Conservation (phyloP, 2,797 vertebrate species). For the Fistularia tabacaria region DNA sequence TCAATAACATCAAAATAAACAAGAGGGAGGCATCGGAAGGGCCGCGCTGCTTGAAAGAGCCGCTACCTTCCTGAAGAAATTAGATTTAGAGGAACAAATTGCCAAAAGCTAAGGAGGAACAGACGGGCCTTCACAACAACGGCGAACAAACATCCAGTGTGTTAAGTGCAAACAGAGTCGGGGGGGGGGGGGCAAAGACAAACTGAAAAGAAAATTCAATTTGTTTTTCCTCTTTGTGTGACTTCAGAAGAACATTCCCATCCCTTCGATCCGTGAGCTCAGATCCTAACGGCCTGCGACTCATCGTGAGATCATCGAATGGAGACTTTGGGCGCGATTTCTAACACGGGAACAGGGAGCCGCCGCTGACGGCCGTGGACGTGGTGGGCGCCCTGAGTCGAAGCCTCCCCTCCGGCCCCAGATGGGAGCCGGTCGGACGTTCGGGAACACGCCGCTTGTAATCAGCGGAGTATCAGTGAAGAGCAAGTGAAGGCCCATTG, state of each 20-base stretch:
- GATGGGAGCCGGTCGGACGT: conserved; percentile 55
- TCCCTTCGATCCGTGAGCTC: too few species aligned
- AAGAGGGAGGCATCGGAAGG: background rate
- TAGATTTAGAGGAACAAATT: conserved; percentile 44
- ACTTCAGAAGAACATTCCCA: too few species aligned
- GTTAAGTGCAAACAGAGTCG: conserved; percentile 41
- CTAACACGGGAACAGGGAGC: conserved; percentile 10
- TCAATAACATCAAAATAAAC: conserved; percentile 36
- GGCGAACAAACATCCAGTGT: conserved; percentile 18
- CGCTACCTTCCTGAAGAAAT: conserved; percentile 31
- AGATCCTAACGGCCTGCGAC: too few species aligned
- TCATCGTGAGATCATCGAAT: too few species aligned
- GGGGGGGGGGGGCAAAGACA: conserved; percentile 20
- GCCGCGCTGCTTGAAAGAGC: conserved; percentile 16
- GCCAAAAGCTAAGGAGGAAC: conserved; percentile 55
- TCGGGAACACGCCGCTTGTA: conserved; percentile 46
- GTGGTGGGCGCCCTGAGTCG: conserved; percentile 47
- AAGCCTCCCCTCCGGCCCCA: conserved; percentile 41
- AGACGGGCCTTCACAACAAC: conserved; percentile 25
- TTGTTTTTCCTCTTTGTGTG: background rate
- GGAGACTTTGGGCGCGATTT: too few species aligned
- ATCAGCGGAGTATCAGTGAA: conserved; percentile 63
- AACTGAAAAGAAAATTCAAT: background rate
- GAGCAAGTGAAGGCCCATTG: background rate
- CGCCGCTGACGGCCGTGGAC: conserved; percentile 50